A percentile compares a stretch with the other conserved stretches of the same genome.
Conservation (phyloP, 2,113 vertebrate genomes). For the Picathartes gymnocephalus region DNA sequence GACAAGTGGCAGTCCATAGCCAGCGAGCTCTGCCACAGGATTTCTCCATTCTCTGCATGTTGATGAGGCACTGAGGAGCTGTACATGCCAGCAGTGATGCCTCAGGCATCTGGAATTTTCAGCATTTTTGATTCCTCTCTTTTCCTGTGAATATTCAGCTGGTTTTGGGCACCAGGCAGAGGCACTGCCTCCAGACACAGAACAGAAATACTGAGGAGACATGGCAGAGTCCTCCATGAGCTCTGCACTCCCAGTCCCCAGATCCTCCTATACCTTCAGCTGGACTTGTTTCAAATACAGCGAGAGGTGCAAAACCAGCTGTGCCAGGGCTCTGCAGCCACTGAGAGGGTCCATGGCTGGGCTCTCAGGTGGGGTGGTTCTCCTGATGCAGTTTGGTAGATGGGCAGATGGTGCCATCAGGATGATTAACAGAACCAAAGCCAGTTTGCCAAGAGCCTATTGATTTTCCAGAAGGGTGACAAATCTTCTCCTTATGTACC, state of each 20-base stretch:
- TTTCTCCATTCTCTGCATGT: neutral
- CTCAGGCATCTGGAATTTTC: neutral
- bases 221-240: neutral
- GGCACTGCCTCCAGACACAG: neutral
- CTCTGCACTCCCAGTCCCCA: neutral
- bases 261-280: neutral
- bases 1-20: neutral
- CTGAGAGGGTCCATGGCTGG: rapidly evolving
- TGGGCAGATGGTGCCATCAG: constrained; percentile 22
- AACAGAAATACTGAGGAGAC: neutral
- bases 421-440: neutral
- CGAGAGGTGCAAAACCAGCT: neutral
- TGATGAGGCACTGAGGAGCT: neutral
- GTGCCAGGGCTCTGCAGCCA: neutral
- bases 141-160: neutral
- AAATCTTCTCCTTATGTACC: constrained; percentile 25
- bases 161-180: neutral
- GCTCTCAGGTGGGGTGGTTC: neutral
- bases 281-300: neutral
- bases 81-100: neutral
- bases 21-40: rapidly evolving
- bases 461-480: constrained; percentile 21
- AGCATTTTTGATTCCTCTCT: neutral
- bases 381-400: neutral
- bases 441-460: constrained; percentile 13